Base-by-base conservation (phyloP, 2,888 invertebrate genomes). In the Agrilus mali region DNA sequence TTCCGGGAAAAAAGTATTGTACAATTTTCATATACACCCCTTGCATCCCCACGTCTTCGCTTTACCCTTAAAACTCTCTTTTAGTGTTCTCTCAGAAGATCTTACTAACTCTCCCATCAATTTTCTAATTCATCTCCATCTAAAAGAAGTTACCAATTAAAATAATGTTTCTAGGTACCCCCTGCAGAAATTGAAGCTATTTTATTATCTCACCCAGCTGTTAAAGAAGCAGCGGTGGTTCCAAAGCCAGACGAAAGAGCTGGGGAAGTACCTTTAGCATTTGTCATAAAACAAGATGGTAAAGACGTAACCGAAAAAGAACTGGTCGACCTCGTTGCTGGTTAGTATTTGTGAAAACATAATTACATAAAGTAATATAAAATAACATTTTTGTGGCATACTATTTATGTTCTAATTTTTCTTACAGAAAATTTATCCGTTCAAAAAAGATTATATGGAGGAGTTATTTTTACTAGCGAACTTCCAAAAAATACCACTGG, bases 161-260 rank as follows among this genome's bases (percentile, higher is more conserved):
- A n/a, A 10, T 16, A n/a, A 38, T 13, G 13, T 41, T 46, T 45
- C 1, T 57, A 79, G 76, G 78, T 80, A 39, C 82, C 89, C 1
- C 89, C 89, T 3, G 87, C 88, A 1, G 89, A 89, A 65, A 65
- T 90, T 27, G 89, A 90, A 63, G 78, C 78, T 13, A 57, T 89
- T 40, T 63, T 90, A 34, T 67, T 86, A 40, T 76, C 77, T 34
- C 78, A 84, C 66, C 67, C 73, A 1, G 74, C 72, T 40, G 75
- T 90, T 38, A 74, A 75, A 41, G 87, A 89, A 58, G 81, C 75
- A 16, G 87, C 84, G 22, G 89, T 90, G 32, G 75, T 87, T 56
- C 88, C 87, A 13, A 61, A 74, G 40, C 78, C 82, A 0, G 74
- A 86, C 60, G 80, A 78, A 56, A 60, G 58, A 37, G 76, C 79